Conservation (phyloP, 2,113 vertebrate genomes). For the Rhinolophus ferrumequinum region DNA sequence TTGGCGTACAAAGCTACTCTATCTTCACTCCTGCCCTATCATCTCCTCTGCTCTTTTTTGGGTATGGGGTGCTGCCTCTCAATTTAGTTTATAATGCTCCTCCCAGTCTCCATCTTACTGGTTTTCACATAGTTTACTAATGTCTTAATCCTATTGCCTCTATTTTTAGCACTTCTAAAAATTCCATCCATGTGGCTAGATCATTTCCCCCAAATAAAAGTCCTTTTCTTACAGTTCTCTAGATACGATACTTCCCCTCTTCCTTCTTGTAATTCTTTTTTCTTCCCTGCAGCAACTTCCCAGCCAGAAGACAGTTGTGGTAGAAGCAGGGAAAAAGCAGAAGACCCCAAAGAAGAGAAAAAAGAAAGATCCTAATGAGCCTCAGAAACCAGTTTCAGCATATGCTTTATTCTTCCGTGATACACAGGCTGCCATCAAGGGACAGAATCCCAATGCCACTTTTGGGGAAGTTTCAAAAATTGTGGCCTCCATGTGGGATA, state of each 20-base stretch:
- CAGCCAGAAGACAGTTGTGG: slow-evolving; percentile 79
- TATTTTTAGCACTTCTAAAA: slow-evolving; percentile 60
- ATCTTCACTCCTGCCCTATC: background rate
- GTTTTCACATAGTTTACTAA: slow-evolving; percentile 40
- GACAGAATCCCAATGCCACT: slow-evolving; percentile 94
- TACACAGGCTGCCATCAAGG: slow-evolving; percentile 95
- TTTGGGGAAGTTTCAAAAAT: slow-evolving; percentile 96
- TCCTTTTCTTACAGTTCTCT: slow-evolving; percentile 34
- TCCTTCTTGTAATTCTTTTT: slow-evolving; percentile 49
- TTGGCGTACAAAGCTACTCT: background rate
- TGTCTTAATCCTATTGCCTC: slow-evolving; percentile 13
- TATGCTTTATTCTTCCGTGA: slow-evolving; percentile 96
- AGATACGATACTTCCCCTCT: background rate
- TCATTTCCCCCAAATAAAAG: slow-evolving; percentile 23
- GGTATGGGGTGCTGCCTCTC: slow-evolving; percentile 22
- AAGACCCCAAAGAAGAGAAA: slow-evolving; percentile 88
- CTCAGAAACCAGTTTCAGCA: slow-evolving; percentile 93
- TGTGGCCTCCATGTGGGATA: slow-evolving; percentile 97
- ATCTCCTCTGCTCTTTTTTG: slow-evolving; percentile 22
- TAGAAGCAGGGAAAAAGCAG: slow-evolving; percentile 82
- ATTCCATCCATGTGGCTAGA: background rate
- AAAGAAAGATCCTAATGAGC: slow-evolving; percentile 93
- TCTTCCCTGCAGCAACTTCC: slow-evolving; percentile 73
- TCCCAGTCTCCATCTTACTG: slow-evolving; percentile 1
- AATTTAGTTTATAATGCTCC: slow-evolving; percentile 40